These are phyloP conservation scores for Parnassius smintheus DNA, from an alignment of 2,888 invertebrate species.

Conservation along the genomic window DNA sequence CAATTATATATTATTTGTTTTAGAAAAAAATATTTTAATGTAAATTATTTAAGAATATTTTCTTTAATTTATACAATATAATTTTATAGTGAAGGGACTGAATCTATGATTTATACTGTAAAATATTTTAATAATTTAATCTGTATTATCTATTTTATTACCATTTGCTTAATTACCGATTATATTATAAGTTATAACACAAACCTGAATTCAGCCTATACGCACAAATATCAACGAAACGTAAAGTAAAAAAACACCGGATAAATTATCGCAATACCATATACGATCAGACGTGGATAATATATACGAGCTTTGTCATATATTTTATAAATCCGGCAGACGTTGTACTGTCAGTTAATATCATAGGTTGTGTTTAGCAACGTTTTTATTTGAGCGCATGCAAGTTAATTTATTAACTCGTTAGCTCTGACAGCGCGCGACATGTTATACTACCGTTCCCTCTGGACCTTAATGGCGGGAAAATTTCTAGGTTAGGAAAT, in stretches of 20 bases:
- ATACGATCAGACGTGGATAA: background rate
- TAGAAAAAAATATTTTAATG: conserved; percentile 40
- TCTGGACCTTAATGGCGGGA: too few relatives aligned
- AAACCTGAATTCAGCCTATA: conserved; percentile 29
- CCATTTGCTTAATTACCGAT: conserved; percentile 17
- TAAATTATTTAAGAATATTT: conserved; percentile 34
- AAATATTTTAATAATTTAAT: conserved; percentile 43
- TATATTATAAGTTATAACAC: conserved; percentile 15
- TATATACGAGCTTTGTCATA: too few relatives aligned
- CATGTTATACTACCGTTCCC: too few relatives aligned
- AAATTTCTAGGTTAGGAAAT: too few relatives aligned
- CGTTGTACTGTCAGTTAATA: too few relatives aligned
- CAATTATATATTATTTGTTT: conserved; percentile 21
- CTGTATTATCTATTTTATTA: conserved; percentile 25
- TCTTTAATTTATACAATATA: conserved; percentile 45
- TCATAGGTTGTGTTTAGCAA: too few relatives aligned
- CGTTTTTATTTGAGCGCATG: too few relatives aligned
- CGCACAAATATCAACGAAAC: conserved; percentile 39
- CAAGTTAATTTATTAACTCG: too few relatives aligned
- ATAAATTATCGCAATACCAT: background rate
- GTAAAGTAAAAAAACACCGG: conserved; percentile 10
- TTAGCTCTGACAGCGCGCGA: too few relatives aligned
- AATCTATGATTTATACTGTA: conserved; percentile 51
- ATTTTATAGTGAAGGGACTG: conserved; percentile 50
- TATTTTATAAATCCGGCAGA: too few relatives aligned